Percentiles rank a stretch among this genome's conserved stretches.
Evolutionary conservation across 1,140 invertebrate genomes (phyloP).

Genomic region (Archivesica marissinica): DNA sequence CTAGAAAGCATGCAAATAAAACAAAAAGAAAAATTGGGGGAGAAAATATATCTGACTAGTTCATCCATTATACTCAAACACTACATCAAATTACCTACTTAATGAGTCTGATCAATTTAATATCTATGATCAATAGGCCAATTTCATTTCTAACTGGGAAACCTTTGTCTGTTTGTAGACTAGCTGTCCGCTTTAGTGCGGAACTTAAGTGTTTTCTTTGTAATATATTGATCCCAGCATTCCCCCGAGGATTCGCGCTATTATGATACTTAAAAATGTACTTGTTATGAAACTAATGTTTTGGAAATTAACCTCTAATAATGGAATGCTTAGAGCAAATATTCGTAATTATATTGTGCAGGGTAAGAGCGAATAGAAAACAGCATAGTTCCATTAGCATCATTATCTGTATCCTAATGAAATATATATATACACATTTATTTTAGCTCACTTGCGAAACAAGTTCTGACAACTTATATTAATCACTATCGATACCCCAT

Average conservation of each 20-base stretch:
- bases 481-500: no score
- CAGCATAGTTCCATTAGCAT: constrained; percentile 5
- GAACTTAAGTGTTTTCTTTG: constrained; percentile 33
- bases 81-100: constrained; percentile 27
- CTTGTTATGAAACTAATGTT: background rate
- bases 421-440: no score
- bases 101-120: constrained; percentile 36
- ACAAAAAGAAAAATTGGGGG: background rate
- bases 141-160: constrained; percentile 27
- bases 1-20: no score
- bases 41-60: background rate
- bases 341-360: background rate
- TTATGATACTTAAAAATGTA: background rate
- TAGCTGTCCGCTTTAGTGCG: background rate
- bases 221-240: background rate
- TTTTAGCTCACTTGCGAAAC: no score
- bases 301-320: constrained; percentile 17
- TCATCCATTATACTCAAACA: background rate
- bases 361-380: constrained; percentile 8
- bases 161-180: constrained; percentile 13
- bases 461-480: no score
- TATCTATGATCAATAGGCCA: constrained; percentile 36
- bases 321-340: background rate
- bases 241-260: background rate
- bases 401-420: no score